Percentiles rank a stretch among this genome's conserved stretches.
Conservation (phyloP, 2,888 invertebrate species). For the Dolomedes plantarius region DNA sequence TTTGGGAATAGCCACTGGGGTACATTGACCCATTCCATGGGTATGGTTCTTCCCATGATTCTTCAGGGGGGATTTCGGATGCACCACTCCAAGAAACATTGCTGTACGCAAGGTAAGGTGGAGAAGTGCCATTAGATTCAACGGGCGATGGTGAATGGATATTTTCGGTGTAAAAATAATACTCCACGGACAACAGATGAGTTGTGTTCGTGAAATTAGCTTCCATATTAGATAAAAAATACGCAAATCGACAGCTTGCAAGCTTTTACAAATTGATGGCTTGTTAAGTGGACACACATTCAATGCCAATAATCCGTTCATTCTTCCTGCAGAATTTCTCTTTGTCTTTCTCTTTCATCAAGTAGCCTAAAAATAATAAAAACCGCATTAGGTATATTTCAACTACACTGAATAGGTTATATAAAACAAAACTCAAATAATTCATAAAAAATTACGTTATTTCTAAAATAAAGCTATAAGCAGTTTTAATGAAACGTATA, state of each 20-base stretch:
- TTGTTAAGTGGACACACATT: not conserved
- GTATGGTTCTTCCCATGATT: conserved; percentile 13
- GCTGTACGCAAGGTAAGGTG: conserved; percentile 20
- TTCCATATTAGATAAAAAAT: conserved; percentile 39
- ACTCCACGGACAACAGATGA: conserved; percentile 43
- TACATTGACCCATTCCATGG: conserved; percentile 78
- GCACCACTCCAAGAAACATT: conserved; percentile 32
- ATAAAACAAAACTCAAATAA: too few species aligned
- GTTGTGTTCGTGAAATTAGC: conserved; percentile 55
- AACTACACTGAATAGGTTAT: too few species aligned
- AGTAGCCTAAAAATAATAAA: not conserved
- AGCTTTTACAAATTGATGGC: not conserved
- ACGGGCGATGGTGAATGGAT: not conserved
- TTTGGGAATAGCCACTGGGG: conserved; percentile 92
- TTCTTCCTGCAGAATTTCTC: not conserved
- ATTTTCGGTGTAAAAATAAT: conserved; percentile 50
- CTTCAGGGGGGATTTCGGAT: not conserved
- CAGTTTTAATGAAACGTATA: too few species aligned
- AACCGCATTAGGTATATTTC: too few species aligned
- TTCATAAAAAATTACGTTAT: too few species aligned
- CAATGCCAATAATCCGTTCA: not conserved
- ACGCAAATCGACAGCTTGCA: not conserved
- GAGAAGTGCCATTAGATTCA: conserved; percentile 13
- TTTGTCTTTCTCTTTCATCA: not conserved
- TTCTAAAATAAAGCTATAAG: too few species aligned